Percentiles rank a stretch among this genome's conserved stretches.
These are phyloP conservation scores for Marmota flaviventris DNA, from an alignment of 2,113 vertebrate species.

Conservation along the genomic window DNA sequence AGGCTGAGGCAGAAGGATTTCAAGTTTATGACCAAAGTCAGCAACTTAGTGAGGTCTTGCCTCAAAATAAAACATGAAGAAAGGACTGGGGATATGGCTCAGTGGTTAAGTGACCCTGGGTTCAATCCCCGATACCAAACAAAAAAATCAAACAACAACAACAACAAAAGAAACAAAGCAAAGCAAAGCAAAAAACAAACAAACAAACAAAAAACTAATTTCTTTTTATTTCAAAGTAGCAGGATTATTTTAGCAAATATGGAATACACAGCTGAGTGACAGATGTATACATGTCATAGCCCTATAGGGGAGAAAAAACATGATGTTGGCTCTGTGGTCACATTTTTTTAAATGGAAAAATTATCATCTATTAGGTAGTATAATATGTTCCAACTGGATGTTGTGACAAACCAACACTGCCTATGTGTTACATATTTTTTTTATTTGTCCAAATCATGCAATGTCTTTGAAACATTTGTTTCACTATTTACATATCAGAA, in stretches of 20 bases:
- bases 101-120: too few relatives aligned
- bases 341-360: background rate
- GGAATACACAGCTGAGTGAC: background rate
- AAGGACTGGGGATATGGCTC: too few relatives aligned
- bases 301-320: background rate
- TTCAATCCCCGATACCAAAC: too few relatives aligned
- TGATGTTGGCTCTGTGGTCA: background rate
- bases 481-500: background rate
- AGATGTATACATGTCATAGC: slow-evolving; percentile 20
- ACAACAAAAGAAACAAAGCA: too few relatives aligned
- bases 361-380: background rate
- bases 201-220: too few relatives aligned
- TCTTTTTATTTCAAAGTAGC: slow-evolving; percentile 23
- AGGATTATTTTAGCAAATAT: slow-evolving; percentile 47
- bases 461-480: background rate
- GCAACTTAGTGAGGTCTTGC: too few relatives aligned
- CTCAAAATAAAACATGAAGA: too few relatives aligned
- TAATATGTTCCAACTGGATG: background rate
- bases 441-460: background rate
- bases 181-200: too few relatives aligned
- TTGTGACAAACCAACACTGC: background rate
- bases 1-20: too few relatives aligned
- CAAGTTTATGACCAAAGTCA: too few relatives aligned
- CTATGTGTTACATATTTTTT: background rate
- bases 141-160: too few relatives aligned